Base-by-base conservation (phyloP, 2,888 invertebrate genomes). In the Molorchus minor region DNA sequence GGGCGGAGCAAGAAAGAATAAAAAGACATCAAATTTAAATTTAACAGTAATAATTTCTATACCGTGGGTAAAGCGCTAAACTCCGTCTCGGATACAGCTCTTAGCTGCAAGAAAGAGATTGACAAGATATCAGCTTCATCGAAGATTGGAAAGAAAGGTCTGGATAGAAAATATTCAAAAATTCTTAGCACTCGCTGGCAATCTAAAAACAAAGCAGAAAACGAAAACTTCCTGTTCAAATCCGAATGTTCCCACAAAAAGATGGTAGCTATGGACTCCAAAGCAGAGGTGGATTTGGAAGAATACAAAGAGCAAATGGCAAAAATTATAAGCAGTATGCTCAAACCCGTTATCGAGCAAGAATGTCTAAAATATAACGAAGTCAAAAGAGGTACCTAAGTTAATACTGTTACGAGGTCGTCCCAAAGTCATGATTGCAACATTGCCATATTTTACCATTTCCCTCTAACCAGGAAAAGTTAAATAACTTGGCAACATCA, bases 311-410 rank as follows among this genome's bases (percentile, higher is more conserved):
- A 53, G 17, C 45, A 38, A 17, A 29, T 68, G 38, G 64, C 69
- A 0, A 38, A 51, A 15, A 55, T 61, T 10, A 60, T 69, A 12
- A 35, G 60, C 17, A 45, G 61, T 12, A 54, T 69, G 47, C 43
- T 71, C 4, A 61, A 60, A n/a, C 70, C 70, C 0, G 49, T 71
- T 1, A 64, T 69, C 7, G 61, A 69, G 41, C 64, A 62, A 45
- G 69, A 70, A 25, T 62, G 61, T 49, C 30, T 67, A 29, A 65
- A 68, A 33, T 69, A 69, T 40, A 58, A 63, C 20, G 68, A 70
- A 58, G 65, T 70, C 7, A 64, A 64, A 58, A 47, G 54, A 47
- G 68, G 70, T 69, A 53, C n/a, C n/a, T n/a, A n/a, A n/a, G n/a
- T n/a, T n/a, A n/a, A 64, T 58, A 4, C 12, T 40, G 13, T 8